These are phyloP conservation scores for Ibidorhyncha struthersii DNA, from an alignment of 2,113 vertebrate species.

Conservation along the genomic window DNA sequence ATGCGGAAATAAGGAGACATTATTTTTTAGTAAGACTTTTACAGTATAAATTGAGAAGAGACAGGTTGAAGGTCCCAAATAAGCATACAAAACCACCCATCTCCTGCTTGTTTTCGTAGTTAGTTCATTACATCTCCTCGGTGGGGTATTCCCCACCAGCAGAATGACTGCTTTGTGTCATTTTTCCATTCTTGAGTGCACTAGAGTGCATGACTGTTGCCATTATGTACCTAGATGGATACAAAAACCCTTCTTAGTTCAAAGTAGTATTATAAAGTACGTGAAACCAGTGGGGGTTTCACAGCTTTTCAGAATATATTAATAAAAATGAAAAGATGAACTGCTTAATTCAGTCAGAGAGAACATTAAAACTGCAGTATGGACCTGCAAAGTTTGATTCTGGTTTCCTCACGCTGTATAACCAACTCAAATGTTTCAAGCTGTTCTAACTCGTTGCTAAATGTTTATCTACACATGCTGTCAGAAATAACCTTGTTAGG, in stretches of 20 bases:
- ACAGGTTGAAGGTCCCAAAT: conserved; percentile 55
- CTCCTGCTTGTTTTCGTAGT: conserved; percentile 63
- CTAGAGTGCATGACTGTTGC: conserved; percentile 72
- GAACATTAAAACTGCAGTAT: conserved; percentile 37
- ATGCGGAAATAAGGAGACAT: conserved; percentile 16
- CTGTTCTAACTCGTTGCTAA: conserved; percentile 77
- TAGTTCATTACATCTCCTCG: conserved; percentile 66
- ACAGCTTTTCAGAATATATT: conserved; percentile 49
- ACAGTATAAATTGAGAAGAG: conserved; percentile 52
- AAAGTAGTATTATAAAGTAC: neutral
- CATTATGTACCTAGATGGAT: conserved; percentile 74
- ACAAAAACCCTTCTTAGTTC: conserved; percentile 78
- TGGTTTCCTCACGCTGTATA: conserved; percentile 57
- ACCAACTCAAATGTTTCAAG: conserved; percentile 68
- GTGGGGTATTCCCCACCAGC: conserved; percentile 75
- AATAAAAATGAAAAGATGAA: conserved; percentile 30
- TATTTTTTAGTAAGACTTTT: neutral
- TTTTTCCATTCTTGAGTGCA: conserved; percentile 73
- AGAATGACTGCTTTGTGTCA: conserved; percentile 71
- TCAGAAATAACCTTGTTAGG: conserved; percentile 93
- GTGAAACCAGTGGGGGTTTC: conserved; percentile 56
- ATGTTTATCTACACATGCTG: conserved; percentile 94
- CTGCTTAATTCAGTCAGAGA: neutral
- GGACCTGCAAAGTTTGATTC: neutral
- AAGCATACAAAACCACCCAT: conserved; percentile 57